phyloP scores from a whole-genome alignment of 2,888 invertebrate species.

The Clusia tigrina region DNA sequence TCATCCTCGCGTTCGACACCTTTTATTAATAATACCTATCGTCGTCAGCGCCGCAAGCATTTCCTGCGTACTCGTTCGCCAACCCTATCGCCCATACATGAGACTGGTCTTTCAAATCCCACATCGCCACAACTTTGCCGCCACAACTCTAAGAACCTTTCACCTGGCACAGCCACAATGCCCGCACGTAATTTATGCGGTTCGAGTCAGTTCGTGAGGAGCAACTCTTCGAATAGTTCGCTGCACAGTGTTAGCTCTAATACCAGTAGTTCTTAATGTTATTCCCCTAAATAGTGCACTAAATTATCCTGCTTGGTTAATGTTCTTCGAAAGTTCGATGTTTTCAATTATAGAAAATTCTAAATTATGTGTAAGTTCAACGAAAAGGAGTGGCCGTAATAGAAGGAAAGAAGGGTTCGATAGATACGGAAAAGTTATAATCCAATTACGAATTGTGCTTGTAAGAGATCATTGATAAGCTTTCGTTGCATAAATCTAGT shows the following conservation, averaged over 20 bases:
- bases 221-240: conserved; percentile 55
- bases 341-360: too few species aligned
- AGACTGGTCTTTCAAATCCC: conserved; percentile 76
- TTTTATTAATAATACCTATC: conserved; percentile 51
- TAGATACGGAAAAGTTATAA: too few species aligned
- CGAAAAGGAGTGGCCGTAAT: too few species aligned
- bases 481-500: too few species aligned
- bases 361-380: too few species aligned
- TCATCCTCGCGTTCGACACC: conserved; percentile 48
- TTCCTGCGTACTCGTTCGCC: conserved; percentile 67
- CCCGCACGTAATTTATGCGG: conserved; percentile 41
- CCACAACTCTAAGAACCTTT: conserved; percentile 56
- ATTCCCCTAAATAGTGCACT: too few species aligned
- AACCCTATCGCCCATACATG: conserved; percentile 74
- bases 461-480: too few species aligned
- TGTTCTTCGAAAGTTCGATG: too few species aligned
- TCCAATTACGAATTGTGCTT: too few species aligned
- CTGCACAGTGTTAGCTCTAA: conserved; percentile 58
- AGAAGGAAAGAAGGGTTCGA: too few species aligned
- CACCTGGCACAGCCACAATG: conserved; percentile 54
- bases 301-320: too few species aligned
- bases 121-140: conserved; percentile 68
- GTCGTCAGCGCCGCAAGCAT: conserved; percentile 64
- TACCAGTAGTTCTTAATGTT: conserved; percentile 53
- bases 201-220: conserved; percentile 42